Evolutionary conservation across 2,797 vertebrate species (phyloP).

Genomic region (Urosaurus nigricauda): DNA sequence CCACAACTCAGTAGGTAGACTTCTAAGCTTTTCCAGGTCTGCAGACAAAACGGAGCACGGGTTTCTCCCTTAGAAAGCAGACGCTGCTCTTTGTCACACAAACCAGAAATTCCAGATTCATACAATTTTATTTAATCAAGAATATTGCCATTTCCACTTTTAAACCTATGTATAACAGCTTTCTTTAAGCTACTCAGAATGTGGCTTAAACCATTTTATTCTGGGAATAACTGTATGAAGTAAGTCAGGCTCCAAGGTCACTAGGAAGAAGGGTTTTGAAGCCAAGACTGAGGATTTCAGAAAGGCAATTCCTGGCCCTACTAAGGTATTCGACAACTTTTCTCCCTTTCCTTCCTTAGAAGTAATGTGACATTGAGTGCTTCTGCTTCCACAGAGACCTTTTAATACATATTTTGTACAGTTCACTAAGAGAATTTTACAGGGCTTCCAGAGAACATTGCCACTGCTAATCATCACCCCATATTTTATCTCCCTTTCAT

Average conservation of each 20-base stretch:
- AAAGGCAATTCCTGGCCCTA: too few relatives aligned
- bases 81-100: constrained; percentile 26
- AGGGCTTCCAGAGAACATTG: too few relatives aligned
- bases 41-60: not conserved
- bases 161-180: not conserved
- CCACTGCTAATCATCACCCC: too few relatives aligned
- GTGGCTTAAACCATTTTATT: not conserved
- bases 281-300: not conserved
- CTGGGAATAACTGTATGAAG: too few relatives aligned
- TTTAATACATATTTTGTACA: too few relatives aligned
- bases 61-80: accelerated
- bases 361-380: too few relatives aligned
- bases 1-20: constrained; percentile 22
- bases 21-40: not conserved
- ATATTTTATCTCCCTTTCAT: too few relatives aligned
- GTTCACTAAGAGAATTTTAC: too few relatives aligned
- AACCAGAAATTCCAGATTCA: not conserved
- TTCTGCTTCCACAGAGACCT: too few relatives aligned
- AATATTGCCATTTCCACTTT: not conserved
- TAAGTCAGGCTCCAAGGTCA: not conserved
- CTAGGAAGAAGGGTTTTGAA: not conserved
- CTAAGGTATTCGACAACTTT: too few relatives aligned
- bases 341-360: too few relatives aligned
- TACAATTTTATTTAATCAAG: constrained; percentile 10
- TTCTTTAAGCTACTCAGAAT: not conserved